phyloP scores from a whole-genome alignment of 1,140 invertebrate species.

The Stenopsyche tienmushanensis region DNA sequence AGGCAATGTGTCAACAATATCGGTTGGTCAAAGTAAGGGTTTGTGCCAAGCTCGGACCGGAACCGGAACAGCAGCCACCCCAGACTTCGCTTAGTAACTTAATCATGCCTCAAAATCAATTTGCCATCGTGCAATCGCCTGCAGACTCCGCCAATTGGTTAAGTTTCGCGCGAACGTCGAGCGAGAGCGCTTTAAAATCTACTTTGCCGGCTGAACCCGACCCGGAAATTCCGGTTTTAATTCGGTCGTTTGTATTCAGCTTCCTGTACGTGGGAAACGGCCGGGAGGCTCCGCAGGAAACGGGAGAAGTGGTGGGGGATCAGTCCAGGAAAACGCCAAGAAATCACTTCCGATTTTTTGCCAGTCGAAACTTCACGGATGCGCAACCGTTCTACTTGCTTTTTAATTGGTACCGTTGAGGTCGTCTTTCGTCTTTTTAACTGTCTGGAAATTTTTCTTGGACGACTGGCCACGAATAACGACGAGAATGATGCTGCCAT shows the following conservation, averaged over 20 bases:
- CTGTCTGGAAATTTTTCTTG: no score
- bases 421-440: no score
- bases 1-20: no score
- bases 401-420: no score
- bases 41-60: no score
- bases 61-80: neutral
- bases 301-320: constrained; percentile 12
- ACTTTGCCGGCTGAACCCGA: neutral
- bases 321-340: constrained; percentile 18
- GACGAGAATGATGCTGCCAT: no score
- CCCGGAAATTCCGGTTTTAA: constrained; percentile 39
- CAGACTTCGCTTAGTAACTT: constrained; percentile 24
- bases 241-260: constrained; percentile 41
- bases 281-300: constrained; percentile 5
- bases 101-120: constrained; percentile 34
- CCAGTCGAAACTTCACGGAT: no score
- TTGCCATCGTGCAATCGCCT: neutral
- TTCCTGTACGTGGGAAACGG: constrained; percentile 20
- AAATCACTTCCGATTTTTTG: constrained; percentile 32
- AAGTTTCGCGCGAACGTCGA: constrained; percentile 8
- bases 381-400: no score
- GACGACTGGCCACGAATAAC: no score
- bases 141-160: constrained; percentile 22
- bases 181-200: neutral
- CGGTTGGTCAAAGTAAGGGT: no score